phyloP scores from a whole-genome alignment of 2,113 vertebrate species.

The Sinocyclocheilus anshuiensis region DNA sequence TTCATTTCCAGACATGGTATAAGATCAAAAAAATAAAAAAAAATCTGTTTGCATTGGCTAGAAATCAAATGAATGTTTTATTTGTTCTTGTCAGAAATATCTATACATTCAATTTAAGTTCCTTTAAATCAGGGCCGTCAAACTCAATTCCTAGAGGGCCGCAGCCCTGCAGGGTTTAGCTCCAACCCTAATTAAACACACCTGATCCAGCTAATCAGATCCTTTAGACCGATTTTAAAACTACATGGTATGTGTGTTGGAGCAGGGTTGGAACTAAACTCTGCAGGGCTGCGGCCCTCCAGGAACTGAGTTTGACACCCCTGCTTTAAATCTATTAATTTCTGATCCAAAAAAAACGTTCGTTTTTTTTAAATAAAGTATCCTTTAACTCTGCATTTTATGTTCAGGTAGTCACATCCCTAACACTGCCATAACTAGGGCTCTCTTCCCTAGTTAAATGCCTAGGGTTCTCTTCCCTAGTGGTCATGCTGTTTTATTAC shows the following conservation, averaged over 20 bases:
- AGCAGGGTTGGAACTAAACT: no score
- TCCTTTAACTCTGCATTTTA: not conserved
- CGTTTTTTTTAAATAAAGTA: no score
- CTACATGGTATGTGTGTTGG: no score
- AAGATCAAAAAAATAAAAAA: no score
- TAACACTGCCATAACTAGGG: constrained; percentile 88
- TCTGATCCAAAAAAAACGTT: not conserved
- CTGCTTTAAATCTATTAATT: not conserved
- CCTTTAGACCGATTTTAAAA: no score
- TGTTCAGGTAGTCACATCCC: constrained; percentile 40
- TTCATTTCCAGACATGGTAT: not conserved
- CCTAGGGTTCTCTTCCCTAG: constrained; percentile 99
- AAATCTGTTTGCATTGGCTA: not conserved
- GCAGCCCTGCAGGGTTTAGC: no score
- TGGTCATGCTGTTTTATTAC: constrained; percentile 74
- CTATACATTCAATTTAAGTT: not conserved
- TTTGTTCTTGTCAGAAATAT: not conserved
- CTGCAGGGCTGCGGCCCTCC: no score
- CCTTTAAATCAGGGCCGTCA: no score
- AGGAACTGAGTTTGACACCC: no score
- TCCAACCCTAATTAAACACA: no score
- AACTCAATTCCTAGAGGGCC: no score
- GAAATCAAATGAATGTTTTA: not conserved
- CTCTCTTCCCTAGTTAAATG: constrained; percentile 89
- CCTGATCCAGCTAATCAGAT: no score